These are phyloP conservation scores for Trilocha varians DNA, from an alignment of 2,888 invertebrate genomes.

Conservation along the genomic window DNA sequence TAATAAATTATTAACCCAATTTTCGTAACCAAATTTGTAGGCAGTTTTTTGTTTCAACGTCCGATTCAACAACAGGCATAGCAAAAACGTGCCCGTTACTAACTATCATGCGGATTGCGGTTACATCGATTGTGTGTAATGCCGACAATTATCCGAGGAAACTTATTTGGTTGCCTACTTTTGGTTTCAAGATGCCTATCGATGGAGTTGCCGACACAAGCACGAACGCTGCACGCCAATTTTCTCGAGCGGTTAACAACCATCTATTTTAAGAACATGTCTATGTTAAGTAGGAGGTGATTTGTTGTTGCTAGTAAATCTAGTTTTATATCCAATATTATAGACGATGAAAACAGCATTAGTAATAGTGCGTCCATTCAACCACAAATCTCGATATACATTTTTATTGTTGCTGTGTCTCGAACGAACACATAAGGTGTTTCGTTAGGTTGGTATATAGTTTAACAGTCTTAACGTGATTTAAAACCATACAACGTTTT, in stretches of 20 bases:
- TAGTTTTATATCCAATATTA: neutral
- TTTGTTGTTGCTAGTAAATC: neutral
- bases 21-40: slow-evolving; percentile 33
- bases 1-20: slow-evolving; percentile 34
- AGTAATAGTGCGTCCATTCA: too few relatives aligned
- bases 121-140: slow-evolving; percentile 40
- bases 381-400: too few relatives aligned
- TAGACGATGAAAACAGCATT: neutral
- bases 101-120: slow-evolving; percentile 38
- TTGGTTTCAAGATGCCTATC: slow-evolving; percentile 20
- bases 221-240: neutral
- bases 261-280: neutral
- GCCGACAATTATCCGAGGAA: slow-evolving; percentile 35
- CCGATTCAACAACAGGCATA: slow-evolving; percentile 31
- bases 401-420: too few relatives aligned
- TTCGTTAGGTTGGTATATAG: too few relatives aligned
- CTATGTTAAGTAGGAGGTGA: neutral
- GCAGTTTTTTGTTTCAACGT: slow-evolving; percentile 41
- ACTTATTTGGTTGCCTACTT: slow-evolving; percentile 23
- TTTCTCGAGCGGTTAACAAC: neutral
- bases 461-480: too few relatives aligned
- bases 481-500: too few relatives aligned
- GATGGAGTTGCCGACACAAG: neutral
- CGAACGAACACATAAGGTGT: too few relatives aligned
- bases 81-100: slow-evolving; percentile 49